A percentile compares a stretch with the other conserved stretches of the same genome.
phyloP scores from a whole-genome alignment of 2,113 vertebrate species.

The Salvelinus namaycush region DNA sequence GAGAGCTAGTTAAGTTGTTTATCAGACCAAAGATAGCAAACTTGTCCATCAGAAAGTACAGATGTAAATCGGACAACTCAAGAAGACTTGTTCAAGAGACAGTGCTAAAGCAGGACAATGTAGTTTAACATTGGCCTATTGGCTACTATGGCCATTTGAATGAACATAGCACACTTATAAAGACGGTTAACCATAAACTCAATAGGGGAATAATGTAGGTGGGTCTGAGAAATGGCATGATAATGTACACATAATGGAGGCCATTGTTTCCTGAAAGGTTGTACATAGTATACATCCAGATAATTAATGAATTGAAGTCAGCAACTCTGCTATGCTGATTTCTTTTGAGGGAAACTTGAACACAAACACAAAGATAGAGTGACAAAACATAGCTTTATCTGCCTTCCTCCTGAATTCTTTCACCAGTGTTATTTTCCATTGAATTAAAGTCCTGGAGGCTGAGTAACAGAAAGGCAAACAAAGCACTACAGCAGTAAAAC shows the following conservation, averaged over 20 bases:
- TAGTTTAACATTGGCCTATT: background rate
- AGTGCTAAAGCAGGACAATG: background rate
- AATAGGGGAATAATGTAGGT: background rate
- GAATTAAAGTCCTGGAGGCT: too few relatives aligned
- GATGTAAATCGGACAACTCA: background rate
- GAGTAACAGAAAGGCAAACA: too few relatives aligned
- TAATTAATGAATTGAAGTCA: constrained; percentile 58
- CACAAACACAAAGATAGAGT: background rate
- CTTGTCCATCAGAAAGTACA: background rate
- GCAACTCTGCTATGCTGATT: constrained; percentile 47
- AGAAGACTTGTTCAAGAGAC: too few relatives aligned
- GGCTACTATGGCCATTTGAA: background rate
- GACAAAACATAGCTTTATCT: background rate
- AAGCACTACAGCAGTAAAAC: background rate
- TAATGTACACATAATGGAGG: constrained; percentile 27
- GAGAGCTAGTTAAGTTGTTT: background rate
- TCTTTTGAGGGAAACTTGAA: constrained; percentile 44
- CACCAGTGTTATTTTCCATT: too few relatives aligned
- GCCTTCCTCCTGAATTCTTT: background rate
- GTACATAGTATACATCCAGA: constrained; percentile 29
- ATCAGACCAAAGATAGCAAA: background rate
- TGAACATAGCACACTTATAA: too few relatives aligned
- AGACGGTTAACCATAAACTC: background rate
- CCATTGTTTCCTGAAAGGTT: constrained; percentile 2
- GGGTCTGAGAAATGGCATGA: constrained; percentile 9